Evolutionary conservation across 2,113 vertebrate species (phyloP).

Genomic region (Entomyzon cyanotis): DNA sequence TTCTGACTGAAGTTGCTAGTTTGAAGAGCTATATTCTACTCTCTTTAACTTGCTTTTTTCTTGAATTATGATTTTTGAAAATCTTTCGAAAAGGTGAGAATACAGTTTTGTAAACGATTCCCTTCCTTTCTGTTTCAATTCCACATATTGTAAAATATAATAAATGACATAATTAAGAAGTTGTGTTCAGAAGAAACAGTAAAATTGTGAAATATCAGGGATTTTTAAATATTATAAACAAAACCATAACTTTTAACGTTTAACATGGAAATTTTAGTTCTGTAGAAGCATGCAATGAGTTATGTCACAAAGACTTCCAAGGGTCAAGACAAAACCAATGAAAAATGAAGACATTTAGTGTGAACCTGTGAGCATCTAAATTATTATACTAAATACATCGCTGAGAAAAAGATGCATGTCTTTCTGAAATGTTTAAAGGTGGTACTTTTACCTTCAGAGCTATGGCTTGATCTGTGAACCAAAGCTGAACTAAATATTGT

Average conservation of each 20-base stretch:
- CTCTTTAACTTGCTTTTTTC: background rate
- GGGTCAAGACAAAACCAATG: background rate
- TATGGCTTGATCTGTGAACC: background rate
- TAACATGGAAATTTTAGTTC: background rate
- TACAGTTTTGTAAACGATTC: background rate
- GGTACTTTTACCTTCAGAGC: background rate
- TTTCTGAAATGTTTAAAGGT: background rate
- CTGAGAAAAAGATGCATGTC: background rate
- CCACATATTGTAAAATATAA: background rate
- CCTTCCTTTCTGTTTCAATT: background rate
- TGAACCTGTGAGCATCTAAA: background rate
- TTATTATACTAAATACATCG: background rate
- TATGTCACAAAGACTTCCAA: background rate
- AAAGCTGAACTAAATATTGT: background rate
- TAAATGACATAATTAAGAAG: background rate
- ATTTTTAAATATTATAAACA: background rate
- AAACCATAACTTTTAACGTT: background rate
- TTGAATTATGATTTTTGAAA: background rate
- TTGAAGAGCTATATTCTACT: background rate
- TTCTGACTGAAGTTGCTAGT: background rate
- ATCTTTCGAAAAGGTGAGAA: background rate
- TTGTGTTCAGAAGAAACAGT: background rate
- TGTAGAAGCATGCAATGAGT: background rate
- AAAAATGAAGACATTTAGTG: background rate
- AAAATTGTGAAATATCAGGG: background rate